Base-by-base conservation (phyloP, 1,140 invertebrate genomes). In the Aphaenogaster rudis region DNA sequence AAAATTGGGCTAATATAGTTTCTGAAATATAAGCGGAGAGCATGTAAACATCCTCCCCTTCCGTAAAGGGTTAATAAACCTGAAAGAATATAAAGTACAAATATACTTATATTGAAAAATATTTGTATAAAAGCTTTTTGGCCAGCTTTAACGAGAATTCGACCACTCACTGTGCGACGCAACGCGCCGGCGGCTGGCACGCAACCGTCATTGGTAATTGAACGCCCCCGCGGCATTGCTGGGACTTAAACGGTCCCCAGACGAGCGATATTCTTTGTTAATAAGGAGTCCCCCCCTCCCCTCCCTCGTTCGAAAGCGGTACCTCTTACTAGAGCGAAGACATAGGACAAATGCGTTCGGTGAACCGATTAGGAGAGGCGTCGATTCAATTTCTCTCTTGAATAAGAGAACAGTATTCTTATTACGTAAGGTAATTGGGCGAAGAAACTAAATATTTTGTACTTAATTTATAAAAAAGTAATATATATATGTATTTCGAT, bases 121-220 rank as follows among this genome's bases (percentile, higher is more conserved):
- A 28, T 28, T 28, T 28, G 28, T 28, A 28, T 0, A 28, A 28
- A 28, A 28, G 0, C 28, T 28, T 28, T 28, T 28, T 28, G 28
- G 28, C 28, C 28, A 28, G 28, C 0, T 28, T 28, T 28, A 28
- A 28, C 28, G 28, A 28, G 28, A 28, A 28, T 28, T 28, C 28
- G 28, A 28, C 28, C 28, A 28, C 28, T 28, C 28, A 28, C 28
- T 28, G 21, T 39, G 64, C 66, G 66, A 67, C 66, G 66, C 42
- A 36, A 3, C 45, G 77, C 72, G 48, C 28, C 63, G 64, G n/a
- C 28, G 28, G 28, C 28, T 28, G 28, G 42, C 48, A 66, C 79
- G 80, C 52, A 50, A 82, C 54, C 52, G 66, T 81, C 52, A 86
- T 86, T 86, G 59, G 71, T 66, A 79, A 86, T 86, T 80, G 66